Evolutionary conservation across 2,888 invertebrate genomes (phyloP).

Genomic region (Cylloceria caligata): DNA sequence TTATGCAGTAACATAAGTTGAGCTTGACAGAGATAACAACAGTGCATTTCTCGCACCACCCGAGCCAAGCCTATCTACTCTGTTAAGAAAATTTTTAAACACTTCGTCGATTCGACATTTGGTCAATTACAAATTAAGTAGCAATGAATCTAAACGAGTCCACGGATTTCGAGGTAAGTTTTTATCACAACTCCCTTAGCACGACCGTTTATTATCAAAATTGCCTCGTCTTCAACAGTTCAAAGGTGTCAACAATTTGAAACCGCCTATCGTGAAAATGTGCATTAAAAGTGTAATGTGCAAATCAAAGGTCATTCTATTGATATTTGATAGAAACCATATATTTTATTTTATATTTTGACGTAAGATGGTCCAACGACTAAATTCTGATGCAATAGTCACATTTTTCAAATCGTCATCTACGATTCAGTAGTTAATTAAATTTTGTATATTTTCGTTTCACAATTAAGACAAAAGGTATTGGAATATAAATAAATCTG

Average conservation of each 20-base stretch:
- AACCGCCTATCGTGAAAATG: no score
- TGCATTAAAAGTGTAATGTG: no score
- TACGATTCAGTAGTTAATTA: no score
- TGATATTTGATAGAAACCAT: no score
- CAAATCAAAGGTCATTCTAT: no score
- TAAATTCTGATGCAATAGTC: no score
- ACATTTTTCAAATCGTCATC: no score
- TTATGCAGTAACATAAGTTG: constrained; percentile 34
- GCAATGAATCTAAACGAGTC: constrained; percentile 30
- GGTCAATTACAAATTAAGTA: background rate
- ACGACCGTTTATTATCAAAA: background rate
- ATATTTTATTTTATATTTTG: no score
- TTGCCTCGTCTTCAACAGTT: background rate
- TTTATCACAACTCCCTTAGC: background rate
- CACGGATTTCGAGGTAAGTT: constrained; percentile 42
- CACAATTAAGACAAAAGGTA: background rate
- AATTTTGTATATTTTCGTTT: background rate
- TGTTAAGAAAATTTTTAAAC: background rate
- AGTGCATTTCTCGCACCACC: background rate
- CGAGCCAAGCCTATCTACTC: background rate
- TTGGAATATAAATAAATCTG: background rate
- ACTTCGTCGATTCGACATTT: background rate
- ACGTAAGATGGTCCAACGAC: no score
- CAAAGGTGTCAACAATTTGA: no score
- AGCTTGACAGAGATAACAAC: constrained; percentile 2